phyloP scores from a whole-genome alignment of 2,888 invertebrate species.

The Ceriagrion tenellum region DNA sequence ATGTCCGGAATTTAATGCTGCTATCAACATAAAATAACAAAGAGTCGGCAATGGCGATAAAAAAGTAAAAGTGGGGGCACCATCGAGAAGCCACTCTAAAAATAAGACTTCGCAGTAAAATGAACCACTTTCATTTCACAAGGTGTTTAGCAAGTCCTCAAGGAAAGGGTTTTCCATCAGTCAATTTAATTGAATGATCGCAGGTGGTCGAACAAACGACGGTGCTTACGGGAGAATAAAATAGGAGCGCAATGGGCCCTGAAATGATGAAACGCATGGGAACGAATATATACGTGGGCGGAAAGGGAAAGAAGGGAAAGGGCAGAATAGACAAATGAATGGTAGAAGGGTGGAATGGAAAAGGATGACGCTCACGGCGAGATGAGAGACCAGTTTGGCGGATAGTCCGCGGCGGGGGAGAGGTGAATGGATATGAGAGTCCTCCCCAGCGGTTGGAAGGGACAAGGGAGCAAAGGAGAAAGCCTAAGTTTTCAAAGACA shows the following conservation, averaged over 20 bases:
- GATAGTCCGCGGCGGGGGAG: no score
- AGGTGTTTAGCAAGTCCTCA: neutral
- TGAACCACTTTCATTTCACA: neutral
- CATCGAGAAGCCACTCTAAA: neutral
- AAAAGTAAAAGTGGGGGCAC: neutral
- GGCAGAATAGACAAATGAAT: neutral
- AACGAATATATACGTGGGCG: neutral
- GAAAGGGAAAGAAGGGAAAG: neutral
- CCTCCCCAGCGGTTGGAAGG: neutral
- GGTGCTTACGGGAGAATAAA: neutral
- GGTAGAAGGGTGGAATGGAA: neutral
- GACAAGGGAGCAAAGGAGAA: neutral
- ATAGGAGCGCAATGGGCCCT: neutral
- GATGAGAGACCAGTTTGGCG: neutral
- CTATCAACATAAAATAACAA: no score
- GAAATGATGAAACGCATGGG: neutral
- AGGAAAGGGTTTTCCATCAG: neutral
- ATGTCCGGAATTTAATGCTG: no score
- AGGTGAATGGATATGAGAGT: neutral
- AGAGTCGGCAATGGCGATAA: no score
- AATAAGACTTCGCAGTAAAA: neutral
- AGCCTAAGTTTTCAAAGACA: constrained; percentile 45
- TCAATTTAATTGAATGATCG: neutral
- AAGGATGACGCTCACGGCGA: neutral
- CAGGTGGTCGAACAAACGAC: neutral